These are phyloP conservation scores for Synergus itoensis DNA, from an alignment of 2,888 invertebrate species.

Conservation along the genomic window DNA sequence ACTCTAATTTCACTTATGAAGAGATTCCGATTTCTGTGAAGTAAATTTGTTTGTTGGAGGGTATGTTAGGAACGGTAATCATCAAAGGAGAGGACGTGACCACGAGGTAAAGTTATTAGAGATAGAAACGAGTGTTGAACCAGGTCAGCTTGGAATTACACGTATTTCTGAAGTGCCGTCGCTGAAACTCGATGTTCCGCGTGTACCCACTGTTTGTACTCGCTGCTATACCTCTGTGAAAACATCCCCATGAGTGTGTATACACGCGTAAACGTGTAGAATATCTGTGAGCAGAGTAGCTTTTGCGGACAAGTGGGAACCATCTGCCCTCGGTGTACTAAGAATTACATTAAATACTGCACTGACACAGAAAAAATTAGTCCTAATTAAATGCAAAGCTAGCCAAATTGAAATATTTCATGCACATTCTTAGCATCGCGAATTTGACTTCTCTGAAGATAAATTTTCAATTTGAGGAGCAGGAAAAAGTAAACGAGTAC, in stretches of 20 bases:
- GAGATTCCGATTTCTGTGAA: neutral
- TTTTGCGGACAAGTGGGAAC: conserved; percentile 53
- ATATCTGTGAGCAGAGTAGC: conserved; percentile 51
- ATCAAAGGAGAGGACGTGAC: conserved; percentile 10
- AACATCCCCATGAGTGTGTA: conserved; percentile 48
- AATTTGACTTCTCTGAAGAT: neutral
- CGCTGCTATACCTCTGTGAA: conserved; percentile 45
- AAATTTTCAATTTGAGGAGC: neutral
- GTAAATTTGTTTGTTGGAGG: neutral
- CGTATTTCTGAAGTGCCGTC: conserved; percentile 53
- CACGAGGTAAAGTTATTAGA: conserved; percentile 10
- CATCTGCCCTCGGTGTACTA: conserved; percentile 59
- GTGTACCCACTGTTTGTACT: conserved; percentile 53
- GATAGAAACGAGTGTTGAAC: conserved; percentile 30
- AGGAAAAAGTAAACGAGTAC: neutral
- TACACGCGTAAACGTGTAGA: conserved; percentile 43
- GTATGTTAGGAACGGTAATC: neutral
- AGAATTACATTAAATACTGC: conserved; percentile 72
- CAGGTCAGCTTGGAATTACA: conserved; percentile 45
- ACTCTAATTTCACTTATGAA: neutral
- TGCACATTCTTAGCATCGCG: too few relatives aligned
- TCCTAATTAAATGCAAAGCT: conserved; percentile 10
- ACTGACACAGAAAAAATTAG: conserved; percentile 41
- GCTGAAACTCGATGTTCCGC: conserved; percentile 53
- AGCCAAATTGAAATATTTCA: too few relatives aligned